Percentiles rank a stretch among this genome's conserved stretches.
phyloP scores from a whole-genome alignment of 2,888 invertebrate species.

The Drosophila kanekoi region DNA sequence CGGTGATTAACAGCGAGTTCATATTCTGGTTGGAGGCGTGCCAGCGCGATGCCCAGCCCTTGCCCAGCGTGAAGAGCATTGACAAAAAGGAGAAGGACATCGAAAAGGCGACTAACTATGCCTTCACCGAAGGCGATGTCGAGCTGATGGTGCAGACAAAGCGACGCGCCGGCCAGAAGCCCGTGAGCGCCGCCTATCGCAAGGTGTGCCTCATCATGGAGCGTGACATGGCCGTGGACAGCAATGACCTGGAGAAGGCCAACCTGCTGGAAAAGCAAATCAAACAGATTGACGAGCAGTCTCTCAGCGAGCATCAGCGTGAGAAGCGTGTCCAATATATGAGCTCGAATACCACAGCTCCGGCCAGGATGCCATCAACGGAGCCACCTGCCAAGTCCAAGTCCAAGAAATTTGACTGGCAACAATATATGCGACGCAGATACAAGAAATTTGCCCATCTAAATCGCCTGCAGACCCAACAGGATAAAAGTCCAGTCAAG shows the following conservation, averaged over 20 bases:
- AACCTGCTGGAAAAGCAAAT: constrained; percentile 37
- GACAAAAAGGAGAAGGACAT: constrained; percentile 37
- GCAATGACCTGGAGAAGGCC: constrained; percentile 32
- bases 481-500: not conserved
- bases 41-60: not conserved
- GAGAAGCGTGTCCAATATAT: constrained; percentile 21
- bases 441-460: constrained; percentile 26
- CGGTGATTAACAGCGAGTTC: constrained; percentile 30
- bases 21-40: constrained; percentile 20
- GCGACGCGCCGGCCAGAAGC: constrained; percentile 4
- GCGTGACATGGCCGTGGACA: constrained; percentile 38
- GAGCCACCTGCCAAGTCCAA: constrained; percentile 7
- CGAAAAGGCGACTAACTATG: constrained; percentile 13
- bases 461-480: not conserved
- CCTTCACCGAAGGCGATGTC: constrained; percentile 47
- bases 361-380: not conserved
- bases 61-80: constrained; percentile 28
- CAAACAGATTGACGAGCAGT: constrained; percentile 31
- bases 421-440: constrained; percentile 36
- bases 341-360: not conserved
- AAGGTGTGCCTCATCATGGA: constrained; percentile 48
- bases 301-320: constrained; percentile 2
- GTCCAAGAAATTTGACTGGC: constrained; percentile 21
- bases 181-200: constrained; percentile 28
- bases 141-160: constrained; percentile 38